Evolutionary conservation across 2,113 vertebrate species (phyloP), one percentile per base, ranked within the genome.

Genomic region (Tinamus guttatus): DNA sequence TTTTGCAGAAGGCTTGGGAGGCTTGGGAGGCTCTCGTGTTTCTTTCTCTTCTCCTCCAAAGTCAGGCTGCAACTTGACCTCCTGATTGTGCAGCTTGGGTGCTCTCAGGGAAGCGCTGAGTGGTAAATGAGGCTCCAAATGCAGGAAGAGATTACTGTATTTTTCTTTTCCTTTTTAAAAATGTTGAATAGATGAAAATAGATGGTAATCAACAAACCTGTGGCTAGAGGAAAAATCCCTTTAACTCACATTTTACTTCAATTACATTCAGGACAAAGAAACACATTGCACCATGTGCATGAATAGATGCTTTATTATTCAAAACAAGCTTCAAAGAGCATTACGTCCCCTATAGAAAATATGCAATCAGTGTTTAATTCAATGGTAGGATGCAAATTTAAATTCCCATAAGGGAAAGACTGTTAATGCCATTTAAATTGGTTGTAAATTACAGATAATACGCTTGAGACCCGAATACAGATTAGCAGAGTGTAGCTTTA

Each of bases 391-490:
- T 98, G 98, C 98, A 98, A 98, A 98, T 98, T 97, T 97, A 96
- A 98, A 98, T 98, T 98, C 98, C 98, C 98, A 98, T 98, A 98
- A 98, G 98, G 97, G 94, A 75, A 96, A 97, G 93, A 91, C 96
- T 97, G 97, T 98, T 98, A 98, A 98, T 98, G 97, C 97, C 97
- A 97, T 98, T 98, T 98, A 98, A 98, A 98, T 98, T 98, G 98
- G 97, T 98, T 98, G 97, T 98, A 98, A 98, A 98, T 98, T 98
- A 98, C 98, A 98, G 97, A 98, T 98, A 98, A 98, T 98, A 98
- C 96, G 93, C 97, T 98, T 96, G 97, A 98, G 98, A 98, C 97
- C 87, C 87, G 98, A 98, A 98, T 98, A 98, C 97, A 98, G 98
- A 98, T 98, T 98, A 98, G 97, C 82, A 89, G 95, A 96, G 95